These are phyloP conservation scores for Trichogramma dendrolimi DNA, from an alignment of 2,888 invertebrate genomes.

Conservation along the genomic window DNA sequence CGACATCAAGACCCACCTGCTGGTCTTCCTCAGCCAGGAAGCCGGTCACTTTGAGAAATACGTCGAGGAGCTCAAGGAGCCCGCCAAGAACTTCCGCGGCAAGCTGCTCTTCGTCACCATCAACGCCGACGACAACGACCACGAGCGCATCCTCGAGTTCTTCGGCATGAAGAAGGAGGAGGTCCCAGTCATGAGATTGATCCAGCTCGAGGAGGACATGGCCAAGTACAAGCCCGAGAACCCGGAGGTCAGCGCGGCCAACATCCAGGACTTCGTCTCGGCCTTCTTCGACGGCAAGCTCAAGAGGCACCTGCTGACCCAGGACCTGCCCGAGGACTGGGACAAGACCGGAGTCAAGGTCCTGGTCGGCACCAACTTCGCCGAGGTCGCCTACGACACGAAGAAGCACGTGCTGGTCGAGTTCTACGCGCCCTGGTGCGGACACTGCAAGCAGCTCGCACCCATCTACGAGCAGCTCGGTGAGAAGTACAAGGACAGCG, in stretches of 20 bases:
- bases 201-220: conserved; percentile 95
- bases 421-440: conserved; percentile 99
- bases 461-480: conserved; percentile 96
- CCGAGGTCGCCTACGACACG: conserved; percentile 82
- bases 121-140: conserved; percentile 92
- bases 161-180: conserved; percentile 97
- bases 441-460: conserved; percentile 95
- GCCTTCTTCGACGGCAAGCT: conserved; percentile 87
- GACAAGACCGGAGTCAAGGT: conserved; percentile 88
- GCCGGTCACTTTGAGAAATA: conserved; percentile 78
- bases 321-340: conserved; percentile 96
- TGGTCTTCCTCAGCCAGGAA: conserved; percentile 91
- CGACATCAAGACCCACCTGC: conserved; percentile 92
- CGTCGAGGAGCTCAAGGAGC: conserved; percentile 71
- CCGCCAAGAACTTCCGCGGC: conserved; percentile 87
- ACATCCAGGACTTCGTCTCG: conserved; percentile 75
- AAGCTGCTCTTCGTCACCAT: conserved; percentile 92
- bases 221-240: conserved; percentile 91
- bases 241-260: conserved; percentile 66
- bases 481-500: conserved; percentile 83
- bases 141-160: conserved; percentile 96
- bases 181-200: conserved; percentile 83
- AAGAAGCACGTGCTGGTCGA: conserved; percentile 93
- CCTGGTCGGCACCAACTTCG: conserved; percentile 93
- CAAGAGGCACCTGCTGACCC: conserved; percentile 91